A percentile compares a stretch with the other conserved stretches of the same genome.
phyloP scores from a whole-genome alignment of 2,113 vertebrate genomes.

The Nannobrachium achirus region DNA sequence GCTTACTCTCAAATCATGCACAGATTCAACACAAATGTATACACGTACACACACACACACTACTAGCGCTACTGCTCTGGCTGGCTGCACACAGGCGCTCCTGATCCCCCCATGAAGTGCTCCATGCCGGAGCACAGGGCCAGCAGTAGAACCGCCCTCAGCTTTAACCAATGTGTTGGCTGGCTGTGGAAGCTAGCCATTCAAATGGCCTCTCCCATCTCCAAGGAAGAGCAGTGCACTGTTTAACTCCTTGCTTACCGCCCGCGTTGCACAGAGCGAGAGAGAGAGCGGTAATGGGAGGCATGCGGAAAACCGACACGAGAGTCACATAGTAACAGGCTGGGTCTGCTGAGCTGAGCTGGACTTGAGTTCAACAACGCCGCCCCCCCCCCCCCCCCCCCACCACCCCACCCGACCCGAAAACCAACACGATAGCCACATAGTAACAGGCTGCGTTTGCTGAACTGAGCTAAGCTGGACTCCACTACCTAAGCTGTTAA shows the following conservation, averaged over 20 bases:
- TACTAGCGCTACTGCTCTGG: constrained; percentile 14
- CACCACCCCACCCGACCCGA: neutral
- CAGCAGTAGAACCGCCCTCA: constrained; percentile 88
- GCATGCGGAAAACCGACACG: neutral
- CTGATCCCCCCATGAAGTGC: constrained; percentile 66
- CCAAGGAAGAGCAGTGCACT: constrained; percentile 67
- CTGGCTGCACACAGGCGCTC: constrained; percentile 33
- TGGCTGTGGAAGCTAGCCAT: constrained; percentile 79
- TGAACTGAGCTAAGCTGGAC: neutral
- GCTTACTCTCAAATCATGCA: neutral
- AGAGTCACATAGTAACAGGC: constrained; percentile 28
- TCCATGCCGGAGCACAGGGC: constrained; percentile 81
- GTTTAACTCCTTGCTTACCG: constrained; percentile 73
- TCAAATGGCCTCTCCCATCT: constrained; percentile 76
- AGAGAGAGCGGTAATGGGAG: constrained; percentile 20
- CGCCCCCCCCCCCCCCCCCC: too few species aligned
- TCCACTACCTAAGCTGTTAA: too few species aligned
- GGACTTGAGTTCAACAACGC: neutral
- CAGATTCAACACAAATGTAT: constrained; percentile 1
- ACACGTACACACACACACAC: neutral
- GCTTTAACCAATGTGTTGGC: constrained; percentile 86
- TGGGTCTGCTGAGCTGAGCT: constrained; percentile 5
- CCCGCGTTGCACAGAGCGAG: neutral
- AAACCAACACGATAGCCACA: constrained; percentile 10
- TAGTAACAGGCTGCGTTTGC: constrained; percentile 20